Evolutionary conservation across 2,888 invertebrate genomes (phyloP).

Genomic region (Falcaria lacertinaria): DNA sequence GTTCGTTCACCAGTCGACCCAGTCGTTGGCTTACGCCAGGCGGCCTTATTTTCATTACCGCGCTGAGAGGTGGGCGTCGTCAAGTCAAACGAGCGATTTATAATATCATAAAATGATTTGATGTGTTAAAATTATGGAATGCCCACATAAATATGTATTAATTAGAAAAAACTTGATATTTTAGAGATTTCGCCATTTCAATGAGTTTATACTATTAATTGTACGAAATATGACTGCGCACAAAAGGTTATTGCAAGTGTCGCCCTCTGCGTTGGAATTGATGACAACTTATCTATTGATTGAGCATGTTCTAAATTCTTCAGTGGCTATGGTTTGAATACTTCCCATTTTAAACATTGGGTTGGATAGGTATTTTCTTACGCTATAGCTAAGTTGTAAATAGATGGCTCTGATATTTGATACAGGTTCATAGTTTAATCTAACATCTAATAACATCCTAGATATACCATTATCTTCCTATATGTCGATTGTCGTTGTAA

Average conservation of each 20-base stretch:
- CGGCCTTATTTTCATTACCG: constrained; percentile 31
- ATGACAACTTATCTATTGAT: constrained; percentile 56
- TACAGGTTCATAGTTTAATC: too few relatives aligned
- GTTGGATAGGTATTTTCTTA: too few relatives aligned
- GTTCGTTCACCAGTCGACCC: neutral
- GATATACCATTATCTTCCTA: too few relatives aligned
- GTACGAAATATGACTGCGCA: constrained; percentile 23
- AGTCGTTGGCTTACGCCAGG: too few relatives aligned
- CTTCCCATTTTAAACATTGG: too few relatives aligned
- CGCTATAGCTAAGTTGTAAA: too few relatives aligned
- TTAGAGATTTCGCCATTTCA: constrained; percentile 14
- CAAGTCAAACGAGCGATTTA: neutral
- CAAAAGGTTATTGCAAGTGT: constrained; percentile 23
- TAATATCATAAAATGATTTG: neutral
- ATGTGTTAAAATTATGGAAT: neutral
- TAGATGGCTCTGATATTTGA: too few relatives aligned
- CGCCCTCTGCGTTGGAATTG: constrained; percentile 50
- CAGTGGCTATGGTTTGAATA: constrained; percentile 5
- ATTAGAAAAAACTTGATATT: neutral
- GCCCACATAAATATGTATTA: neutral
- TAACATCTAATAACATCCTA: too few relatives aligned
- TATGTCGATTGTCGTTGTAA: too few relatives aligned
- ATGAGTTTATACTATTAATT: constrained; percentile 11
- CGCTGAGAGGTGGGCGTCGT: constrained; percentile 6
- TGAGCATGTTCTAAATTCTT: constrained; percentile 50